Base-by-base conservation (phyloP, 1,140 invertebrate species). In the Pseudachorutes palmiensis region DNA sequence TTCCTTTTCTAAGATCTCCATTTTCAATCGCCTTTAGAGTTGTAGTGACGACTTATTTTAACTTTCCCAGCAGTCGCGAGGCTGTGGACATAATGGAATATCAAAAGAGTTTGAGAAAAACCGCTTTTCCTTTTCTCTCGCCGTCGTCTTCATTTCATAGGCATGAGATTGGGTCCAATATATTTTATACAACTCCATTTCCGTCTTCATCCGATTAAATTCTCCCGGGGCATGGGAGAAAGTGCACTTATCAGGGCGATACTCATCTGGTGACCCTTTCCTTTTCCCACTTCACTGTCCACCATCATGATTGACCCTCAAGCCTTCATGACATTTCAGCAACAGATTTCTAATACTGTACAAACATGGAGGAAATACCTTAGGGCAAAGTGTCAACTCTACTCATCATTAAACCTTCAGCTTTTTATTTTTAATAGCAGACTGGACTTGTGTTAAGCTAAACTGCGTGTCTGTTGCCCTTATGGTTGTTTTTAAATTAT, bases 151-250 rank as follows among this genome's bases (percentile, higher is more conserved):
- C 51, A 55, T 55, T 55, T 55, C 51, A 55, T 55, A 55, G 51
- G 51, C 51, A 55, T 55, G 51, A 55, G 51, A 55, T 55, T 55
- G 12, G 24, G 51, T 22, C 19, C 36, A 41, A 5, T 9, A 19
- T 55, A 55, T 26, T 19, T 26, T 55, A 19, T 60, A 59, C n/a
- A 66, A 64, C 61, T 69, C 68, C 65, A 70, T 70, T 70, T 70
- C 69, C 69, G n/a, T n/a, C n/a, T 67, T 70, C 49, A 70, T 70
- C 69, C 69, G 69, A 70, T 70, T 70, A 70, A 70, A 65, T 70
- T 63, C 45, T 70, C 65, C 65, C 58, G 33, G 45, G 61, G 61
- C 66, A n/a, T 45, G 60, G 63, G 55, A 45, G 36, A 55, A 64
- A 65, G 67, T 66, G 49, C 59, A 66, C 22, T 60, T 31, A 22